Evolutionary conservation across 2,113 vertebrate species (phyloP), one percentile per base, ranked within the genome.

Genomic region (Poeciliopsis occidentalis): DNA sequence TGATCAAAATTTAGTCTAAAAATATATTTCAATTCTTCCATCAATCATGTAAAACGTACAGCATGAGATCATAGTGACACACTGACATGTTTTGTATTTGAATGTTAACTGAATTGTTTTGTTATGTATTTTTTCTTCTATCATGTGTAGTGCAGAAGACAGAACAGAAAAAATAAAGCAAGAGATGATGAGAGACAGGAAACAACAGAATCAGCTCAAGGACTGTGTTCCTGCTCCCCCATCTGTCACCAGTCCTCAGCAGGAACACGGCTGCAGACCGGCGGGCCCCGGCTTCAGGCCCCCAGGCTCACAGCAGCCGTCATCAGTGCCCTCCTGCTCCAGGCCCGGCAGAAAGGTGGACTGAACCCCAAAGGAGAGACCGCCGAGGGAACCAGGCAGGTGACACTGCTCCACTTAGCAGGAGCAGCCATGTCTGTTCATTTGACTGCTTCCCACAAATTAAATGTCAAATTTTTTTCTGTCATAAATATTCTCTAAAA

Each of bases 191-290:
- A 22, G 39, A 80, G 71, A 78, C 67, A 64, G 75, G 27, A 75
- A 86, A 83, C 84, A 84, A 80, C 69, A 1, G 78, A 81, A 85
- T 22, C 75, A 68, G 88, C 85, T 88, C 87, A 86, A 88, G 90
- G 83, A 91, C 91, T 17, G 80, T 87, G 89, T 93, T 83, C 88
- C 85, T 76, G 78, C 75, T 81, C 80, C 79, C 79, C 92, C 92
- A 92, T 92, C 91, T 92, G 92, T 89, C 89, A 90, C 75, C 76
- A 32, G 67, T 77, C 78, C 79, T 77, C 83, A 87, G 73, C 75
- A 65, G 88, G 80, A 84, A 81, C 77, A 77, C 32, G 34, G 78
- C 74, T 71, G 78, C 63, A n/a, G 68, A 75, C 83, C 54, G 44
- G 73, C 26, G 19, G 61, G 76, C 62, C 64, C 39, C 61, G 22